phyloP scores from a whole-genome alignment of 37 sponge, comb jelly and placozoan species.

The Tethya wilhelma region DNA sequence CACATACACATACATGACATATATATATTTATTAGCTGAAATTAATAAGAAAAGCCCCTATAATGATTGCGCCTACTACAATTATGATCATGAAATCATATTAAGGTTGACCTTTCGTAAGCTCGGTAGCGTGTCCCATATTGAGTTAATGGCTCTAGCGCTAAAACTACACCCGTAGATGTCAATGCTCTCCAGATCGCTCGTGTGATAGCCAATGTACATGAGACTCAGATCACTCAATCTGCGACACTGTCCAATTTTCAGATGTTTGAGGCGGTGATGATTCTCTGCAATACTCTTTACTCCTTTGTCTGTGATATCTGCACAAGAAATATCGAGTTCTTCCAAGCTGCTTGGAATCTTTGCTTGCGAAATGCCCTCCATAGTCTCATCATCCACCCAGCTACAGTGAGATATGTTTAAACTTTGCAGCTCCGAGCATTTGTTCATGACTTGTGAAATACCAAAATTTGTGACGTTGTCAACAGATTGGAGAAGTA shows the following conservation, averaged over 20 bases:
- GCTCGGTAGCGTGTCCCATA: background rate
- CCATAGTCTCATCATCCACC: background rate
- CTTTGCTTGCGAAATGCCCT: background rate
- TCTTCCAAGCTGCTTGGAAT: background rate
- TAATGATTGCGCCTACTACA: too few species aligned
- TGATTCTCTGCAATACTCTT: background rate
- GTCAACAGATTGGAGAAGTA: background rate
- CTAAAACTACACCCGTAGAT: background rate
- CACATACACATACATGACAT: too few species aligned
- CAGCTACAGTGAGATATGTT: background rate
- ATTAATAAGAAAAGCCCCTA: too few species aligned
- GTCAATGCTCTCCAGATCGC: background rate
- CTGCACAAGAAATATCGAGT: background rate
- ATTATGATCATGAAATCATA: background rate
- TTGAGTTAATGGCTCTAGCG: background rate
- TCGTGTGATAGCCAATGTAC: background rate
- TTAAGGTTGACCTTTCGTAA: background rate
- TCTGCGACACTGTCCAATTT: background rate
- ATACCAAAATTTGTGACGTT: background rate
- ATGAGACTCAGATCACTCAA: background rate
- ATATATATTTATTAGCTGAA: too few species aligned
- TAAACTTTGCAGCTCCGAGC: background rate
- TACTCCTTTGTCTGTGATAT: background rate
- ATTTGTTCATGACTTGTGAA: background rate
- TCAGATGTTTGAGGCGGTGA: background rate